Evolutionary conservation across 2,888 invertebrate genomes (phyloP), one percentile per base, ranked within the genome.

Genomic region (Apomyelois bistriatella): DNA sequence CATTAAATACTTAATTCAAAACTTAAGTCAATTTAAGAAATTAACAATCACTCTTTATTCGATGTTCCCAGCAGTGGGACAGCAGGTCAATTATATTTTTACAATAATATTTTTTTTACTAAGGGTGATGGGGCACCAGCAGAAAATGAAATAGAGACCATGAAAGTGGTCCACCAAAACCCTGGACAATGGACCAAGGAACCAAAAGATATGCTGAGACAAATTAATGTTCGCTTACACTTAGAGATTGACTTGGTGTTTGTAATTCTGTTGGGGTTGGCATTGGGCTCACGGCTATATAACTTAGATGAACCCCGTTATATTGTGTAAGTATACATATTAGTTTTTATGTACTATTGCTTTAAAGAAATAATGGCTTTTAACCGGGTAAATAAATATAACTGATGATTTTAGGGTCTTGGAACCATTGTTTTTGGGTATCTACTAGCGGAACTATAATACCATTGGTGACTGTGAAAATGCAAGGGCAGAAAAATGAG

Each of bases 221-320:
- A 58, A 54, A 70, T 61, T 54, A 71, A 79, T 48, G 56, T 74
- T 42, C 81, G 81, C 57, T 49, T 86, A 82, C 93, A 91, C 64
- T 83, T 97, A 55, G 93, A 94, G 78, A 83, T 97, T 56, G 97
- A 97, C 84, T 70, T 96, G 52, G 91, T 97, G 54, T 95, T 95
- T 52, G 62, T 94, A 57, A 65, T 90, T 43, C 85, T 98, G 53
- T 93, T 98, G 74, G 55, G 93, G 10, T 70, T 94, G 60, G 95
- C 95, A 41, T 82, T 97, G 52, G 78, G 91, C 15, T 96, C 97
- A 22, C 92, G 98, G 64, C 92, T 98, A 72, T 97, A 97, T 83
- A 94, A 93, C 70, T 87, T 98, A 42, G 94, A 95, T 61, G 93
- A 96, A 73, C 98, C 98, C 0, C 92, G 92, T 59, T 94, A 95